These are phyloP conservation scores for Siphamia tubifer DNA, from an alignment of 2,113 vertebrate species.

Conservation along the genomic window DNA sequence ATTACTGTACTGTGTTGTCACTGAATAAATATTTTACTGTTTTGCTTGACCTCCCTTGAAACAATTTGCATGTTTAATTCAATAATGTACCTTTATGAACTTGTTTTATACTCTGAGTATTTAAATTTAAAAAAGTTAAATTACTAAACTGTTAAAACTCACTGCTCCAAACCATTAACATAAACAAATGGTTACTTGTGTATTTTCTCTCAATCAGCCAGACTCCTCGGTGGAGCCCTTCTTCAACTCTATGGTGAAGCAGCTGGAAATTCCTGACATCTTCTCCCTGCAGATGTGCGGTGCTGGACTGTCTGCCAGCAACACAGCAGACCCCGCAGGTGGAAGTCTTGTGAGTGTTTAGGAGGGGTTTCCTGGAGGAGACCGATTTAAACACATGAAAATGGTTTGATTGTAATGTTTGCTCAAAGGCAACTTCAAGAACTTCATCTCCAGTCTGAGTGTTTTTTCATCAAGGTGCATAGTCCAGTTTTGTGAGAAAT, in stretches of 20 bases:
- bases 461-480: neutral
- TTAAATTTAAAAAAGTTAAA: neutral
- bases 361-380: neutral
- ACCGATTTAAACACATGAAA: neutral
- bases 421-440: neutral
- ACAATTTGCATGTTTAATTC: too few species aligned
- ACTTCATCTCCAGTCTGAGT: too few species aligned
- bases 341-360: constrained; percentile 93
- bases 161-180: neutral
- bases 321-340: constrained; percentile 77
- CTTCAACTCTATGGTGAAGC: constrained; percentile 91
- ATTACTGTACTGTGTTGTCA: too few species aligned
- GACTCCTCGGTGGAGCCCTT: constrained; percentile 93
- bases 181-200: neutral
- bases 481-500: neutral
- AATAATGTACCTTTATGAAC: too few species aligned
- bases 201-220: constrained; percentile 80
- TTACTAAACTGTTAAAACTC: neutral
- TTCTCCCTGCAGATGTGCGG: constrained; percentile 99
- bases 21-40: too few species aligned
- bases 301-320: constrained; percentile 81
- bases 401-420: neutral
- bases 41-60: too few species aligned
- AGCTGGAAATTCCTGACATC: constrained; percentile 87
- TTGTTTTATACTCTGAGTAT: too few species aligned